Evolutionary conservation across 2,113 vertebrate species (phyloP).

Genomic region (Gymnobelideus leadbeateri): DNA sequence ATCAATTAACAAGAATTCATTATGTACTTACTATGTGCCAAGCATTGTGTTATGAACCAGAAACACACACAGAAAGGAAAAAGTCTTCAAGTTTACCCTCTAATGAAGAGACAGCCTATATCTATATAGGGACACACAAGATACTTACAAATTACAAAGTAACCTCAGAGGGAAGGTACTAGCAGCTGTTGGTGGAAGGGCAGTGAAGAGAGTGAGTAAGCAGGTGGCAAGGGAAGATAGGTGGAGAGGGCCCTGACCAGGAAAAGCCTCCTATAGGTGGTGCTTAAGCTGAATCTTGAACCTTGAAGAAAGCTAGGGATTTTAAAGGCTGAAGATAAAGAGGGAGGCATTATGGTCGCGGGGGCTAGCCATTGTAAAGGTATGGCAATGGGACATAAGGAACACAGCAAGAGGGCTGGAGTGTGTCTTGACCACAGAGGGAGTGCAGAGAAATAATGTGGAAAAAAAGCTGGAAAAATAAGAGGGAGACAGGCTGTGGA

Average conservation of each 20-base stretch:
- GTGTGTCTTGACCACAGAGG: not conserved
- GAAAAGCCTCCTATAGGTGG: not conserved
- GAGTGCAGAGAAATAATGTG: not conserved
- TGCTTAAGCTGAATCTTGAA: not conserved
- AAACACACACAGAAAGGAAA: not conserved
- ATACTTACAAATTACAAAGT: not conserved
- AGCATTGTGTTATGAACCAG: not conserved
- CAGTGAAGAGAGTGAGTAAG: not conserved
- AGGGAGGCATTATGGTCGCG: not conserved
- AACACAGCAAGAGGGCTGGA: not conserved
- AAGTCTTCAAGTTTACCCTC: not conserved
- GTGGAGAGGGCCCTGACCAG: not conserved
- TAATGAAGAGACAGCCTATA: not conserved
- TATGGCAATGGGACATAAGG: not conserved
- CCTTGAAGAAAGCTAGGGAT: not conserved
- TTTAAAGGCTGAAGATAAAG: not conserved
- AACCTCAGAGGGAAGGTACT: not conserved
- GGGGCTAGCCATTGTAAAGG: not conserved
- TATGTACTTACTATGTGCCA: not conserved
- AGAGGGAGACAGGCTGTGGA: not conserved
- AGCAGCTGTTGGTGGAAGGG: rapidly evolving
- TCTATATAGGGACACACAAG: not conserved
- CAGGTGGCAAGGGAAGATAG: not conserved
- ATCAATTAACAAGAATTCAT: not conserved
- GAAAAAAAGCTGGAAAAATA: not conserved